Conservation (phyloP, 2,797 vertebrate species). For the Esox masquinongy region DNA sequence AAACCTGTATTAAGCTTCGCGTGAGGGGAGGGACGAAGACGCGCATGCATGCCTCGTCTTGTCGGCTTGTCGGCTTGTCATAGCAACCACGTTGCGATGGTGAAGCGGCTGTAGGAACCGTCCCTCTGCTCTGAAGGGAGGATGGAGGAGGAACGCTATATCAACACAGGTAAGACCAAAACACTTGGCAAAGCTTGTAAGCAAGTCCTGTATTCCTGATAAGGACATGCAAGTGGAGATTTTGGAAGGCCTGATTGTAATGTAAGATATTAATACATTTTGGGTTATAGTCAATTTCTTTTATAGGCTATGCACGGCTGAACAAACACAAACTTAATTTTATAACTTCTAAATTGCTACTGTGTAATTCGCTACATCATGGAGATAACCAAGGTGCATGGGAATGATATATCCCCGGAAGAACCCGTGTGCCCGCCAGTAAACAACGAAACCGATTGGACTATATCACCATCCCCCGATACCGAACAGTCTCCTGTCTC, state of each 20-base stretch:
- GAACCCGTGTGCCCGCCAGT: not conserved
- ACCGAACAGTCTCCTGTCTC: constrained; percentile 51
- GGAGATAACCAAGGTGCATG: constrained; percentile 1
- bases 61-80: constrained; percentile 39
- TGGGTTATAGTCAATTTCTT: not conserved
- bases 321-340: not conserved
- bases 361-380: not conserved
- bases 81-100: constrained; percentile 50
- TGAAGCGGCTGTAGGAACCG: constrained; percentile 8
- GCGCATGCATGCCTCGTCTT: not conserved
- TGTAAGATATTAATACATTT: not conserved
- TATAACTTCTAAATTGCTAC: not conserved
- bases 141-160: constrained; percentile 13
- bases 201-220: not conserved
- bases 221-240: not conserved
- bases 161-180: not conserved
- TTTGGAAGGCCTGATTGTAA: not conserved
- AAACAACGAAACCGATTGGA: constrained; percentile 12
- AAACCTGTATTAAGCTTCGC: no score
- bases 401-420: not conserved
- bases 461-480: constrained; percentile 23
- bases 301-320: no score
- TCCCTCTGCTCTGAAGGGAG: not conserved
- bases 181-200: not conserved
- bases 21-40: constrained; percentile 11